These are phyloP conservation scores for Mercenaria mercenaria DNA, from an alignment of 1,140 invertebrate genomes.

Conservation along the genomic window DNA sequence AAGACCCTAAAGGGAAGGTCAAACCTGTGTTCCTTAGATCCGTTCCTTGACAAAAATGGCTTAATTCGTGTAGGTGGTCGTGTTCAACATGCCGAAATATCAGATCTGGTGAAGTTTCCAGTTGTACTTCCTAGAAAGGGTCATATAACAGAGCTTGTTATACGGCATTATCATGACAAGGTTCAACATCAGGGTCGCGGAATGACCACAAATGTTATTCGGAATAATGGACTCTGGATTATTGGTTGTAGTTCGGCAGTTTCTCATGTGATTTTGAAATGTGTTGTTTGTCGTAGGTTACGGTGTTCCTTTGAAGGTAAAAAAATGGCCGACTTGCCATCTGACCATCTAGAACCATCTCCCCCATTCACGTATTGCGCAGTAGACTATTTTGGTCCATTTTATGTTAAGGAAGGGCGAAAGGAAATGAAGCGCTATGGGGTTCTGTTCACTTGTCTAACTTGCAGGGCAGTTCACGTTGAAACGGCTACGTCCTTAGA, in stretches of 20 bases:
- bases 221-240: neutral
- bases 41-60: neutral
- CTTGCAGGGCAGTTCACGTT: constrained; percentile 20
- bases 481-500: neutral
- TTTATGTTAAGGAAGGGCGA: constrained; percentile 23
- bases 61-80: neutral
- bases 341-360: constrained; percentile 46
- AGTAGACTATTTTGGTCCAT: constrained; percentile 67
- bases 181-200: neutral
- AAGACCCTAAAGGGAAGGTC: neutral
- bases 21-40: neutral
- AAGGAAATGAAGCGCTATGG: constrained; percentile 1
- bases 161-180: neutral
- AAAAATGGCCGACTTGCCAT: constrained; percentile 67
- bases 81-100: neutral
- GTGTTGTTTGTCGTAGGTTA: constrained; percentile 62
- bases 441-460: constrained; percentile 41
- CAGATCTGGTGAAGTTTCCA: neutral
- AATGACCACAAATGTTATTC: neutral
- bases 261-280: constrained; percentile 41
- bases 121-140: neutral
- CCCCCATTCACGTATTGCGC: constrained; percentile 61
- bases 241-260: neutral
- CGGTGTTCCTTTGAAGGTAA: neutral
- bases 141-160: neutral